Evolutionary conservation across 2,797 vertebrate genomes (phyloP).

Genomic region (Chelmon rostratus): DNA sequence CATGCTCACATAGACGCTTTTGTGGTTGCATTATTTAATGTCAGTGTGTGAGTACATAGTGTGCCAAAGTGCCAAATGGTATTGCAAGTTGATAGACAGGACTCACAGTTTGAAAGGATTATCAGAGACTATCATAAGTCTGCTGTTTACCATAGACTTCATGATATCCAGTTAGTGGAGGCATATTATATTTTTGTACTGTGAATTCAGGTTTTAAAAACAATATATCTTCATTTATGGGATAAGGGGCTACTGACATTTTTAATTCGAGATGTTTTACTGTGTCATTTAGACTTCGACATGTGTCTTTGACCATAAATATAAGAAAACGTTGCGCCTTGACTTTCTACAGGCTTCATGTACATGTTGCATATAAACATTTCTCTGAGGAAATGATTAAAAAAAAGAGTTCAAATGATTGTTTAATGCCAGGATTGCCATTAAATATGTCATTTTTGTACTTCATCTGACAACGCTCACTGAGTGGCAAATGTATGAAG

Average conservation of each 20-base stretch:
- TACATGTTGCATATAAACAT: constrained; percentile 58
- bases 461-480: constrained; percentile 68
- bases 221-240: constrained; percentile 87
- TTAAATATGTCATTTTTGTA: constrained; percentile 61
- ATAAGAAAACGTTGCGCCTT: constrained; percentile 64
- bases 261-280: constrained; percentile 82
- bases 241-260: constrained; percentile 90
- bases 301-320: constrained; percentile 70
- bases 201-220: constrained; percentile 87
- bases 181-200: constrained; percentile 90
- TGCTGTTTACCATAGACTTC: constrained; percentile 76
- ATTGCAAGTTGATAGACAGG: constrained; percentile 64
- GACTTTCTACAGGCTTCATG: constrained; percentile 71
- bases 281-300: constrained; percentile 81
- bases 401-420: constrained; percentile 40
- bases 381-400: constrained; percentile 55
- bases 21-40: constrained; percentile 69
- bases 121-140: constrained; percentile 70
- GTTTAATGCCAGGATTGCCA: constrained; percentile 44
- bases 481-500: constrained; percentile 67
- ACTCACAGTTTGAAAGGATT: constrained; percentile 66
- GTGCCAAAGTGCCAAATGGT: constrained; percentile 88
- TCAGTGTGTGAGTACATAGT: constrained; percentile 71
- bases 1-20: constrained; percentile 71
- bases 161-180: constrained; percentile 79